Evolutionary conservation across 2,888 invertebrate genomes (phyloP), one percentile per base, ranked within the genome.

Genomic region (Lobophora halterata): DNA sequence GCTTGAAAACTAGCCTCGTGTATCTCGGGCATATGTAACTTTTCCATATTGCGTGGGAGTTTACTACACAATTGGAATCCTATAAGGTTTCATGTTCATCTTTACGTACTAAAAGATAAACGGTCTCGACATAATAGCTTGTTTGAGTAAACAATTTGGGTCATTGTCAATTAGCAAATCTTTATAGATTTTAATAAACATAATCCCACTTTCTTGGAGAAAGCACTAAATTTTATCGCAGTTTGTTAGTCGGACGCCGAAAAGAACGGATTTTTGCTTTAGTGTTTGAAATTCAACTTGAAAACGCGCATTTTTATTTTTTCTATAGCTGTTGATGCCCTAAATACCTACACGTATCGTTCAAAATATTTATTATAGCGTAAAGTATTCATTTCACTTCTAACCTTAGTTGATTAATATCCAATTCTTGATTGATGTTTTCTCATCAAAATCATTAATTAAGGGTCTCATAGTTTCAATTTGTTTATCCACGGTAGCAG

Each of bases 171-270:
- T 50, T 37, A 45, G 23, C 29, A 27, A 37, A 10, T 17, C 2
- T 39, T 23, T 20, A 8, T 3, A 30, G 32, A 34, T 48, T 42
- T 26, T 30, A 20, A 31, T 21, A 31, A 31, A 34, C 24, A 10
- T 31, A 34, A 37, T 9, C 28, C 29, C 14, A 37, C 44, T 50
- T 46, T 50, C 37, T 45, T 44, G 4, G 41, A 18, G 46, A 46
- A 49, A 49, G 40, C 23, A 42, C 29, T 33, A 27, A 19, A 16
- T 36, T 29, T 24, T 30, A 29, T 12, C 8, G 8, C 14, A 17
- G 30, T 7, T 32, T 8, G 26, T 33, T 25, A 26, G 13, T 11
- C 10, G 10, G 23, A 23, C 10, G 16, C 0, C 6, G 8, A 7
- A 21, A 16, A 23, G 23, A 21, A 14, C n/a, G n/a, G n/a, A n/a